These are phyloP conservation scores for Acronicta psi DNA, from an alignment of 2,888 invertebrate species.

Conservation along the genomic window DNA sequence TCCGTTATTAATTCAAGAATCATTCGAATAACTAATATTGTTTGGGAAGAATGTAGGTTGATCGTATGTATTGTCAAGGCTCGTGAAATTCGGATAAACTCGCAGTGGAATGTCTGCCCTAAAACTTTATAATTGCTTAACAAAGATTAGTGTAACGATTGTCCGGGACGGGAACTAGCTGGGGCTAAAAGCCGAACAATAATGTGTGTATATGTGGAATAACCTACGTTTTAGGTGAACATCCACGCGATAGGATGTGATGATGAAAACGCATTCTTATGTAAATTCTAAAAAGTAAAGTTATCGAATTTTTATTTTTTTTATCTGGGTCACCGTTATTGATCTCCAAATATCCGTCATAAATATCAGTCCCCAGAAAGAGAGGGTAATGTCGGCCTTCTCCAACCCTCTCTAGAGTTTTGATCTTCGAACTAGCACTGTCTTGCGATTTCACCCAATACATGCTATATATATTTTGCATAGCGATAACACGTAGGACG, in stretches of 20 bases:
- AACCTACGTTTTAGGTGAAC: neutral
- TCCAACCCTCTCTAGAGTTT: too few species aligned
- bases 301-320: too few species aligned
- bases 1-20: conserved; percentile 45
- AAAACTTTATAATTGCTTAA: conserved; percentile 54
- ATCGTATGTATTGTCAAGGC: conserved; percentile 18
- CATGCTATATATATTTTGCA: neutral
- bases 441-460: too few species aligned
- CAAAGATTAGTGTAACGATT: conserved; percentile 42
- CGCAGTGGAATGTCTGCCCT: conserved; percentile 32
- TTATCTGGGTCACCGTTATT: too few species aligned
- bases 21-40: conserved; percentile 40
- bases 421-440: too few species aligned
- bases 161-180: conserved; percentile 21
- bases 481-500: neutral
- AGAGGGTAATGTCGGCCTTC: too few species aligned
- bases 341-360: too few species aligned
- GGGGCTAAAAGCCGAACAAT: conserved; percentile 22
- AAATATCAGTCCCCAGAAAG: too few species aligned
- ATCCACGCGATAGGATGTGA: too few species aligned
- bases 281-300: too few species aligned
- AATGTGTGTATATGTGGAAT: conserved; percentile 2
- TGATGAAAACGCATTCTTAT: too few species aligned
- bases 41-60: conserved; percentile 36
- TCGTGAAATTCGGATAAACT: conserved; percentile 26